Conservation (phyloP, 2,797 vertebrate genomes). For the Diplodus sargus region DNA sequence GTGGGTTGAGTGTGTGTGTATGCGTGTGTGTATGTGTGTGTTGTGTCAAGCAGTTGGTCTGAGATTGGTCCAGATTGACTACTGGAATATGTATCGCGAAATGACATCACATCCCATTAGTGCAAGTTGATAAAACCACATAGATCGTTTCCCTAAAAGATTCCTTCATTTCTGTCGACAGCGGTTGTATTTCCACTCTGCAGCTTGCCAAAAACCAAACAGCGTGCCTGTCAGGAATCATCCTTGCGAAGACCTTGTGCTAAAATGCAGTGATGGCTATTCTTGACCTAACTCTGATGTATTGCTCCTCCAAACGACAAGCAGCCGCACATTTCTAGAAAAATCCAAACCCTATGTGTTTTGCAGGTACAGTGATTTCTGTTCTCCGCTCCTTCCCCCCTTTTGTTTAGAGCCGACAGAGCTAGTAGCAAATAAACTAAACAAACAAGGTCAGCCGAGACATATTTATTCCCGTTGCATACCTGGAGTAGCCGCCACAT, state of each 20-base stretch:
- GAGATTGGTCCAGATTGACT: slow-evolving; percentile 9
- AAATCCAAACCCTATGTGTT: slow-evolving; percentile 14
- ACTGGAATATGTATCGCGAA: slow-evolving; percentile 1
- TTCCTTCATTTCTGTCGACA: background rate
- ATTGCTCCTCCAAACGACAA: slow-evolving; percentile 18
- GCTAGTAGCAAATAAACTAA: slow-evolving; percentile 56
- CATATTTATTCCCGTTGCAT: slow-evolving; percentile 64
- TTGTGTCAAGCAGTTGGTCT: slow-evolving; percentile 16
- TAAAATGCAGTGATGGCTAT: slow-evolving; percentile 22
- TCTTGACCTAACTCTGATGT: slow-evolving; percentile 41
- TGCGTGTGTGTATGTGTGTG: slow-evolving; percentile 20
- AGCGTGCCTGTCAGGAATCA: slow-evolving; percentile 23
- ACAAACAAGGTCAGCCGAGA: slow-evolving; percentile 74
- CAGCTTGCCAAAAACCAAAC: slow-evolving; percentile 11
- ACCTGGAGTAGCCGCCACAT: slow-evolving; percentile 51
- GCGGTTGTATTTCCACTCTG: background rate
- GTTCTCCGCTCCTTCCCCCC: background rate
- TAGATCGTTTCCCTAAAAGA: background rate
- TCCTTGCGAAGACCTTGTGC: slow-evolving; percentile 45
- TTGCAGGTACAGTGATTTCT: slow-evolving; percentile 32
- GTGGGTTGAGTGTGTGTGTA: slow-evolving; percentile 27
- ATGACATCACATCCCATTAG: background rate
- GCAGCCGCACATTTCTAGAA: background rate
- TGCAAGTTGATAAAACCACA: background rate
- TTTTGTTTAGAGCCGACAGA: slow-evolving; percentile 15